phyloP scores from a whole-genome alignment of 2,888 invertebrate genomes.

The Melinaea marsaeus region DNA sequence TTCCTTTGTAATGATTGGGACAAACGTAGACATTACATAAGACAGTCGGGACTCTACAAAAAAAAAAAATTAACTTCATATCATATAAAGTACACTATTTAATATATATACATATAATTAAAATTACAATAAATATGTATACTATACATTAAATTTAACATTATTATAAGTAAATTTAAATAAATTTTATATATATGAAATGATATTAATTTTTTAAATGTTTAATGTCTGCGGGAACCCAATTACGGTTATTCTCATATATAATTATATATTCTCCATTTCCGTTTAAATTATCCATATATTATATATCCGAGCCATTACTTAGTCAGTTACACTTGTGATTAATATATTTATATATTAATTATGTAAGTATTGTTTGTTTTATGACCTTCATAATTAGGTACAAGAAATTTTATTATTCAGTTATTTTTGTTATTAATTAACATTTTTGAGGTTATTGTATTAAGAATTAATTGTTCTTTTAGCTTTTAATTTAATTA shows the following conservation, averaged over 20 bases:
- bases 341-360: conserved; percentile 52
- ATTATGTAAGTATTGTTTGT: conserved; percentile 46
- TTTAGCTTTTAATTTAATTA: conserved; percentile 4
- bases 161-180: too few species aligned
- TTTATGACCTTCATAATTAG: too few species aligned
- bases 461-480: conserved; percentile 2
- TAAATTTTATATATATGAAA: not conserved
- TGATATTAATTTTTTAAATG: conserved; percentile 1
- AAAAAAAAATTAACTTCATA: not conserved
- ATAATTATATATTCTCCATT: conserved; percentile 67
- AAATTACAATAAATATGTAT: too few species aligned
- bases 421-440: not conserved
- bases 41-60: not conserved
- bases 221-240: conserved; percentile 33
- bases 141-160: too few species aligned
- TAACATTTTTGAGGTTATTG: conserved; percentile 1
- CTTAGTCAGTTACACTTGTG: conserved; percentile 49
- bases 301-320: conserved; percentile 28
- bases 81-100: not conserved
- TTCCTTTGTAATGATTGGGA: conserved; percentile 49
- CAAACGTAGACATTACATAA: conserved; percentile 17
- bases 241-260: conserved; percentile 59
- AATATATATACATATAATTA: too few species aligned
- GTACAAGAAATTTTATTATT: too few species aligned
- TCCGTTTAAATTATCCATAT: conserved; percentile 58